Percentiles rank a stretch among this genome's conserved stretches.
phyloP scores from a whole-genome alignment of 2,797 vertebrate genomes.

The Tadarida brasiliensis region DNA sequence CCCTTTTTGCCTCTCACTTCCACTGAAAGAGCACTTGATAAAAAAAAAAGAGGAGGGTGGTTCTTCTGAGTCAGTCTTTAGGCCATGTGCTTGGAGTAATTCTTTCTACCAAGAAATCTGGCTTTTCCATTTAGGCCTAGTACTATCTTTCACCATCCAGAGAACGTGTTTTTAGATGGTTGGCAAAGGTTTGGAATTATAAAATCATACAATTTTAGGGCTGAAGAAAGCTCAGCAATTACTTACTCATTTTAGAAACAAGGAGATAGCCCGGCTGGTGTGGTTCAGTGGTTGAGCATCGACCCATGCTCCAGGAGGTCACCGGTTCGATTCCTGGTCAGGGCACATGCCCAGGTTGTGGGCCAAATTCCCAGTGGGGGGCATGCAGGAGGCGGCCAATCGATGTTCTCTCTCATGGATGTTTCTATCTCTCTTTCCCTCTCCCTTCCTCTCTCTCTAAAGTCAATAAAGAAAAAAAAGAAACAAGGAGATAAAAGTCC shows the following conservation, averaged over 20 bases:
- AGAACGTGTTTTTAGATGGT: conserved; percentile 7
- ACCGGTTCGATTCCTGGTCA: too few species aligned
- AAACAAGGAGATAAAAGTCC: conserved; percentile 25
- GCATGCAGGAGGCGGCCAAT: too few species aligned
- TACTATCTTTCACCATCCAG: background rate
- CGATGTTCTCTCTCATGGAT: too few species aligned
- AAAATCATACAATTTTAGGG: background rate
- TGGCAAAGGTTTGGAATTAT: background rate
- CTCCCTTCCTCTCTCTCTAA: too few species aligned
- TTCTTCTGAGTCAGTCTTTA: background rate
- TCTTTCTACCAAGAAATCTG: background rate
- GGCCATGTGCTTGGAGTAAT: background rate
- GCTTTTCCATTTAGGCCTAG: background rate
- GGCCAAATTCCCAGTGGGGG: too few species aligned
- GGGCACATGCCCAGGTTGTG: too few species aligned
- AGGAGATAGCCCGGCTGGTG: background rate
- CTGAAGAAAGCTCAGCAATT: background rate
- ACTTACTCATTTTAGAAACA: conserved; percentile 17
- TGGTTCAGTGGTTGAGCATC: too few species aligned
- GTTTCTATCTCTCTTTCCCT: too few species aligned
- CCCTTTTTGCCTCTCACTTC: background rate
- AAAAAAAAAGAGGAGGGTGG: background rate
- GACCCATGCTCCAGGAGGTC: too few species aligned
- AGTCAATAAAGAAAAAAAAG: background rate
- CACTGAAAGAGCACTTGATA: background rate